Base-by-base conservation (phyloP, 2,113 vertebrate genomes). In the Etheostoma cragini region DNA sequence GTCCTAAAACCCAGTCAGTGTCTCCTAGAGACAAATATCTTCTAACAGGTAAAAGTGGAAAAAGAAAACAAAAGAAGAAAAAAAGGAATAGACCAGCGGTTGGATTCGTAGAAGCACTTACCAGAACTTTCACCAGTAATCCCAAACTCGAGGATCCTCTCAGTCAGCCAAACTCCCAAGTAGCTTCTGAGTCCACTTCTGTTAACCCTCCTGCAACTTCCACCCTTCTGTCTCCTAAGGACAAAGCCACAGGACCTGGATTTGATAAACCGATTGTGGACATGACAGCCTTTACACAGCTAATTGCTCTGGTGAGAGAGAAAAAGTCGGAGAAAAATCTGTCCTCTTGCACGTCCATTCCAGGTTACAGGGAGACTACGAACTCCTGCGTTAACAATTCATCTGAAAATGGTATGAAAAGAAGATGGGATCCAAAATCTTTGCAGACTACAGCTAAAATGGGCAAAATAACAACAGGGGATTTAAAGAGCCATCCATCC, bases 211-310 rank as follows among this genome's bases (percentile, higher is more conserved):
- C 15, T 62, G 22, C 35, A 8, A n/a, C 24, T 17, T 15, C 33
- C 6, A 15, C 2, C n/a, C 12, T 13, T 1, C 26, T 47, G 8
- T 17, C 17, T n/a, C 13, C 8, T 14, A 0, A 26, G 19, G 8
- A 24, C 22, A 14, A 61, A 15, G 19, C 49, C 16, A 3, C 21
- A 6, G 24, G 4, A 24, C 3, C 22, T 30, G 17, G 1, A 60
- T 42, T 13, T 47, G 19, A 22, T 4, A 0, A 1, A 11, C 2
- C 5, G 22, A 0, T 1, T 8, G 0, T 52, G 3, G 17, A 69
- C 30, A 4, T 0, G 21, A 1, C 3, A 4, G 0, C 8, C 4
- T 1, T 47, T 6, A 2, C 12, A 24, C 0, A 16, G 0, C 19
- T 89, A 12, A 46, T 60, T 13, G 21, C 22, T 30, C 0, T 26